A percentile compares a stretch with the other conserved stretches of the same genome.
Conservation (phyloP, 1,140 invertebrate genomes). For the Lanistes nyassanus region DNA sequence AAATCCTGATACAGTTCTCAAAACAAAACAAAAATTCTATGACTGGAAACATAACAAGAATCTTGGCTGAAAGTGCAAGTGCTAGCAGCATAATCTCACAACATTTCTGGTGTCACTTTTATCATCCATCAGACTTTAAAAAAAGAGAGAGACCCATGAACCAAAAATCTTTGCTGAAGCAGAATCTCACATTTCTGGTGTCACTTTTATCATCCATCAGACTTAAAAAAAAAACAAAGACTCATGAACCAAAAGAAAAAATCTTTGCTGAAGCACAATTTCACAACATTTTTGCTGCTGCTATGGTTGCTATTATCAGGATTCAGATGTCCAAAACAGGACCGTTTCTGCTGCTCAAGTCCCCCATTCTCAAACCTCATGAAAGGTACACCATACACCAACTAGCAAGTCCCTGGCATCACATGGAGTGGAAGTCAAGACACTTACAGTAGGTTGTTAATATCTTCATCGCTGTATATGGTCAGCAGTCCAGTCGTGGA, state of each 20-base stretch:
- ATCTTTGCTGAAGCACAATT: neutral
- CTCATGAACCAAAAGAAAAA: too few species aligned
- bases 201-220: too few species aligned
- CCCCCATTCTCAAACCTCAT: neutral
- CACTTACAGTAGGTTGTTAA: constrained; percentile 45
- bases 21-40: neutral
- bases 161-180: too few species aligned
- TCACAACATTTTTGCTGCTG: neutral
- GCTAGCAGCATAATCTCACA: too few species aligned
- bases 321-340: neutral
- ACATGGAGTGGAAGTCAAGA: neutral
- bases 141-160: too few species aligned
- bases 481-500: constrained; percentile 52
- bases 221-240: too few species aligned
- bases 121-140: too few species aligned
- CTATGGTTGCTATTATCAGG: neutral
- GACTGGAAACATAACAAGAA: too few species aligned
- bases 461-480: constrained; percentile 31
- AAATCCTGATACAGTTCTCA: neutral
- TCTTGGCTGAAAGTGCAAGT: too few species aligned
- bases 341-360: neutral
- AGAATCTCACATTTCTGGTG: too few species aligned
- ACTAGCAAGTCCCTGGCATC: neutral
- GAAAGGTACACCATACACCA: neutral
- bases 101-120: too few species aligned